Percentiles rank a stretch among this genome's conserved stretches.
These are phyloP conservation scores for Hippocampus guttulatus DNA, from an alignment of 2,113 vertebrate genomes.

Conservation along the genomic window DNA sequence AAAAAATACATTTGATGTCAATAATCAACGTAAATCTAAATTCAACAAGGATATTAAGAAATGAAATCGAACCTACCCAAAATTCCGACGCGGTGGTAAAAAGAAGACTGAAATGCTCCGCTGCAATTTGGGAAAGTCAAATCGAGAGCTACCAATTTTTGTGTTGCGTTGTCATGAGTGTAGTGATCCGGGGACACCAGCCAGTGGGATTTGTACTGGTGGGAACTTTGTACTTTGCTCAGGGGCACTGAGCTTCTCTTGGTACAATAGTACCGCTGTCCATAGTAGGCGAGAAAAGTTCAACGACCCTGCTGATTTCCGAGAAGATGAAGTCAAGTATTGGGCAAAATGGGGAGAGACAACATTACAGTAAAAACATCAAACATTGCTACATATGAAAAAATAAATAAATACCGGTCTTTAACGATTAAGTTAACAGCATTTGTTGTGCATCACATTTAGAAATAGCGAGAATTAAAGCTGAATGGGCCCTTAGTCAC, in stretches of 20 bases:
- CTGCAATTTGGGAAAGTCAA: not conserved
- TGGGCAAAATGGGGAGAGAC: not conserved
- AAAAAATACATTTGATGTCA: not conserved
- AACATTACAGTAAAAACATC: not conserved
- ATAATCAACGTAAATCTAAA: not conserved
- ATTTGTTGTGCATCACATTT: not conserved
- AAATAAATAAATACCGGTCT: not conserved
- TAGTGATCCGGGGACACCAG: slow-evolving; percentile 6
- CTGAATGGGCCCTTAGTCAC: too few species aligned
- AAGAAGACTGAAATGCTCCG: not conserved
- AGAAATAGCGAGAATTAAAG: too few species aligned
- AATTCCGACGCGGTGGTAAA: not conserved
- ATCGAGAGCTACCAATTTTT: not conserved
- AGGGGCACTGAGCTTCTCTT: slow-evolving; percentile 21
- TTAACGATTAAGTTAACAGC: not conserved
- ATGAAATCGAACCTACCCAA: not conserved
- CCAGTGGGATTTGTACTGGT: not conserved
- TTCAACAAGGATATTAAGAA: not conserved
- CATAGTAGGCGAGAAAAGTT: slow-evolving; percentile 13
- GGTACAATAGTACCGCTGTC: slow-evolving; percentile 23
- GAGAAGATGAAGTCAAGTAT: slow-evolving; percentile 8
- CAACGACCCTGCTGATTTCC: slow-evolving; percentile 11
- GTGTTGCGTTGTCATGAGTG: slow-evolving; percentile 8
- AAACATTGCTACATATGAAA: not conserved
- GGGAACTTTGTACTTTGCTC: slow-evolving; percentile 55